These are phyloP conservation scores for Chymomyza fuscimana DNA, from an alignment of 2,888 invertebrate genomes.

Conservation along the genomic window DNA sequence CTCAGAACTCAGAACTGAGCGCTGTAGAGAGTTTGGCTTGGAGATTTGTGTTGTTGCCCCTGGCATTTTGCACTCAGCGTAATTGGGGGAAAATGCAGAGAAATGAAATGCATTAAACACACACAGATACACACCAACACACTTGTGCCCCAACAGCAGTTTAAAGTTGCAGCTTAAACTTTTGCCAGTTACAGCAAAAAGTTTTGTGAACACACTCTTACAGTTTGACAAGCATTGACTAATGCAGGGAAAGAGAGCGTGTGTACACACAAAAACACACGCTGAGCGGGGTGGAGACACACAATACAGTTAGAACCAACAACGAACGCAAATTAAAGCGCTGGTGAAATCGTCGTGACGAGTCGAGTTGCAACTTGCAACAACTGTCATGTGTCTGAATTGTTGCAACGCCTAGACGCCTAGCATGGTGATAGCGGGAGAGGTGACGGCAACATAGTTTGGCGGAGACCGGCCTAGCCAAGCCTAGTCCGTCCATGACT, in stretches of 20 bases:
- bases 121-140: slow-evolving; percentile 16
- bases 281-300: neutral
- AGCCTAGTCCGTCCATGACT: neutral
- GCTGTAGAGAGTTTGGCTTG: slow-evolving; percentile 13
- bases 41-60: slow-evolving; percentile 49
- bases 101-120: slow-evolving; percentile 13
- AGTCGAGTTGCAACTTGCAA: neutral
- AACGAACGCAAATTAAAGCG: neutral
- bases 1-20: slow-evolving; percentile 4
- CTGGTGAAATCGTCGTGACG: slow-evolving; percentile 2
- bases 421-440: neutral
- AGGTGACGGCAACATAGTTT: too few species aligned
- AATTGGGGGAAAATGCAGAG: slow-evolving; percentile 51
- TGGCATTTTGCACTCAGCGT: slow-evolving; percentile 60
- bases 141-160: neutral
- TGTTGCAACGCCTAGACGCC: neutral
- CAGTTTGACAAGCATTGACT: neutral
- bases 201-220: neutral
- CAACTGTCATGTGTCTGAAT: neutral
- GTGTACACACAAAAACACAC: too few species aligned
- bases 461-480: neutral
- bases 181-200: slow-evolving; percentile 11
- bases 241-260: neutral
- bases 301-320: neutral
- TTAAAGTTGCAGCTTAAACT: slow-evolving; percentile 10